Conservation (phyloP, 2,888 invertebrate genomes). For the Macroteleia sp. region DNA sequence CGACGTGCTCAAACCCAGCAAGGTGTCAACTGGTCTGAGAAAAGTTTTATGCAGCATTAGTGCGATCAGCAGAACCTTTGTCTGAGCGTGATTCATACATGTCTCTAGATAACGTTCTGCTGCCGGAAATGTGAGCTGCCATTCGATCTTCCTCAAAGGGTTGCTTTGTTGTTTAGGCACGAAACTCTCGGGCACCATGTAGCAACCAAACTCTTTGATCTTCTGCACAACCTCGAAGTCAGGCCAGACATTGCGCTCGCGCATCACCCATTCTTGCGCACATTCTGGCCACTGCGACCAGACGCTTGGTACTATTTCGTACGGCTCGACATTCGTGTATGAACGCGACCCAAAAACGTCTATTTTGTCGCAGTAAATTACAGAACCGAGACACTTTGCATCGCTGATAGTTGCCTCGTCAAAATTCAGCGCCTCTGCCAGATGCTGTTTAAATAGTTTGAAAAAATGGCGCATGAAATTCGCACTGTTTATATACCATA, state of each 20-base stretch:
- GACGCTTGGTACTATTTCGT: constrained; percentile 90
- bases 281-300: constrained; percentile 89
- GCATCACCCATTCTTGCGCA: constrained; percentile 88
- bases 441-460: constrained; percentile 86
- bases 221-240: constrained; percentile 88
- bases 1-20: constrained; percentile 88
- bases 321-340: constrained; percentile 81
- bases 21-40: constrained; percentile 87
- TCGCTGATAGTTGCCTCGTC: constrained; percentile 85
- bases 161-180: constrained; percentile 86
- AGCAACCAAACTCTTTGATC: constrained; percentile 88
- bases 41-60: constrained; percentile 89
- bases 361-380: constrained; percentile 87
- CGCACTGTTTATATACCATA: constrained; percentile 86
- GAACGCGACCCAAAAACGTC: constrained; percentile 81
- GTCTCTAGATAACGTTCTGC: constrained; percentile 91
- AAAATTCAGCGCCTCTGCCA: constrained; percentile 87
- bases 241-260: constrained; percentile 89
- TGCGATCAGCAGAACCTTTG: constrained; percentile 88
- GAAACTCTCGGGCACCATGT: constrained; percentile 89
- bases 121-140: constrained; percentile 91
- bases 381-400: constrained; percentile 85
- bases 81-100: constrained; percentile 89
- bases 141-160: constrained; percentile 88
- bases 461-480: constrained; percentile 89